A percentile compares a stretch with the other conserved stretches of the same genome.
These are phyloP conservation scores for Anas flavirostris DNA, from an alignment of 2,797 vertebrate species.

Conservation along the genomic window DNA sequence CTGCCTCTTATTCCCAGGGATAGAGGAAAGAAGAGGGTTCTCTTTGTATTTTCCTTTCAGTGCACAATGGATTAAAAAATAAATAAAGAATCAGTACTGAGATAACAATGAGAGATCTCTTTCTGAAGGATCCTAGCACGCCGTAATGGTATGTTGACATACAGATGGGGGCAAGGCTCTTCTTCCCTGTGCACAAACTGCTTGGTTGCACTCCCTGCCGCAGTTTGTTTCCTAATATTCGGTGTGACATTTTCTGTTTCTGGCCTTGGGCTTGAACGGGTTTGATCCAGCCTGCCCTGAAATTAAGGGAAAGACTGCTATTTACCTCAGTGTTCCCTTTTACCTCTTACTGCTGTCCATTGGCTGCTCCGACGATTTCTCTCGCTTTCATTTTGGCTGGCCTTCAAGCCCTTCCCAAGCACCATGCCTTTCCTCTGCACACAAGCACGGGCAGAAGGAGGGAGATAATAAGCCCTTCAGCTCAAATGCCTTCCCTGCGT, in stretches of 20 bases:
- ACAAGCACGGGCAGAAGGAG: background rate
- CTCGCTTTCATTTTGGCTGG: background rate
- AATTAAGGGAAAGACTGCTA: background rate
- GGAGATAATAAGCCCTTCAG: background rate
- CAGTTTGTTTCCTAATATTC: constrained; percentile 36
- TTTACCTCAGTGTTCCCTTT: background rate
- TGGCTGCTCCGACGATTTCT: background rate
- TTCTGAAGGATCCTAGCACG: background rate
- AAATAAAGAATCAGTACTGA: background rate
- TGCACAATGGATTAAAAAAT: background rate
- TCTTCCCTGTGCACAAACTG: background rate
- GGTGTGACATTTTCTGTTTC: background rate
- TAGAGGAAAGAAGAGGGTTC: background rate
- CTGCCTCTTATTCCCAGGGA: background rate
- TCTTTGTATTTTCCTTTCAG: background rate
- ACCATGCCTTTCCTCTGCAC: background rate
- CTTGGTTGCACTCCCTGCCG: background rate
- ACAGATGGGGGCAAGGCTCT: background rate
- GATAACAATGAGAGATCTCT: background rate
- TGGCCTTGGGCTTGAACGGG: constrained; percentile 1
- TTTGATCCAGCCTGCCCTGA: background rate
- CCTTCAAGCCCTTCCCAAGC: constrained; percentile 20
- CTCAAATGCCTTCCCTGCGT: accelerated
- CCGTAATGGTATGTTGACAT: background rate
- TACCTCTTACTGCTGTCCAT: background rate